Conservation (phyloP, 2,797 vertebrate species). For the Rhadinocentrus ornatus region DNA sequence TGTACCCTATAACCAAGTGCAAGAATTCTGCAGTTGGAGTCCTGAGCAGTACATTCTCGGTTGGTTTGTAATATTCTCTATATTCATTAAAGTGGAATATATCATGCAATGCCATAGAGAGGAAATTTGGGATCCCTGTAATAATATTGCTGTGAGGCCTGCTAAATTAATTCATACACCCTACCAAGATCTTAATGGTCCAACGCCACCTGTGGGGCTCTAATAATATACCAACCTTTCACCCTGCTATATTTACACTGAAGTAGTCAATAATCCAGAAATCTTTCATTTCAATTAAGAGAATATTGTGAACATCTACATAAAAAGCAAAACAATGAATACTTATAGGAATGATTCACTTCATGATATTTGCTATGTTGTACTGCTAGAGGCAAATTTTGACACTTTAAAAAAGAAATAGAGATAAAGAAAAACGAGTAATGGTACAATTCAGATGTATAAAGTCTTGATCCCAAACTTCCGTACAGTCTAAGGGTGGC, state of each 20-base stretch:
- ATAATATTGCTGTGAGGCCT: slow-evolving; percentile 71
- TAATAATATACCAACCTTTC: slow-evolving; percentile 64
- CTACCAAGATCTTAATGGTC: slow-evolving; percentile 70
- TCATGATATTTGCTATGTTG: background rate
- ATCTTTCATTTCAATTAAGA: slow-evolving; percentile 66
- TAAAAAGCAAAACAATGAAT: slow-evolving; percentile 32
- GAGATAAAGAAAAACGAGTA: background rate
- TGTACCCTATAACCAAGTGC: slow-evolving; percentile 8
- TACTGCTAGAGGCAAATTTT: slow-evolving; percentile 3
- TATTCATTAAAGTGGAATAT: slow-evolving; percentile 72
- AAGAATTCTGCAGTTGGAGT: slow-evolving; percentile 18
- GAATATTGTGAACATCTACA: slow-evolving; percentile 27
- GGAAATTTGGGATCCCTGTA: slow-evolving; percentile 66
- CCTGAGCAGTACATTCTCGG: slow-evolving; percentile 22
- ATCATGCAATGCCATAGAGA: slow-evolving; percentile 55
- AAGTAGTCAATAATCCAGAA: slow-evolving; percentile 29
- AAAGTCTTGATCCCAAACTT: slow-evolving; percentile 42
- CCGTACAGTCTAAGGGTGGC: slow-evolving; percentile 36
- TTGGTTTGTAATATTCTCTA: slow-evolving; percentile 61
- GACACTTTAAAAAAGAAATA: background rate
- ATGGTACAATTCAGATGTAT: background rate
- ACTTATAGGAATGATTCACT: background rate
- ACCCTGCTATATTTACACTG: slow-evolving; percentile 48
- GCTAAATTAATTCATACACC: slow-evolving; percentile 78
- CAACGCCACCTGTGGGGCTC: slow-evolving; percentile 64